Base-by-base conservation (phyloP, 2,113 vertebrate genomes). In the Phaethornis superciliosus region DNA sequence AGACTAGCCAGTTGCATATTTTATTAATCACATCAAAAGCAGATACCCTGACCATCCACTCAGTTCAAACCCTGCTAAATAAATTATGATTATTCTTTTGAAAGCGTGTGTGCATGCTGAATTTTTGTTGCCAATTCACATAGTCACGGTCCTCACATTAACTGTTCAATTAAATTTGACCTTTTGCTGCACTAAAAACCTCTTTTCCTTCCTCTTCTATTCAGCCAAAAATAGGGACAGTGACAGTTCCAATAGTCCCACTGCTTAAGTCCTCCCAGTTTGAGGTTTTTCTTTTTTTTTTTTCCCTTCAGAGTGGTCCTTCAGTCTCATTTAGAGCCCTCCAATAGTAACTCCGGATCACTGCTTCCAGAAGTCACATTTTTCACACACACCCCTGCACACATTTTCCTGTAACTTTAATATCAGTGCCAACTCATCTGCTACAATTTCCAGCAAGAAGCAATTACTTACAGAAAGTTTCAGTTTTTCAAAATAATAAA, bases 91-190 rank as follows among this genome's bases (percentile, higher is more conserved):
- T 20, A n/a, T 13, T 37, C 17, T 26, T 42, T 9, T 32, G 18
- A 40, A 35, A 56, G 24, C 1, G 3, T 21, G 28, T 0, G 0
- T 13, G 4, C 8, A 32, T 7, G 37, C 3, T 4, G 19, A 40
- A 18, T 27, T 35, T 49, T 56, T 49, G 28, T 52, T 28, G 15
- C 32, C 3, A 56, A 4, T 68, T 69, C 28, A 68, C 7, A 51
- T 26, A 85, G 12, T 20, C 6, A 20, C 4, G 24, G 4, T 10
- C 26, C 23, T 47, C 5, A 58, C 7, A 28, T 17, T 35, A 76
- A 33, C 54, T 24, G 76, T 4, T 75, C 2, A 55, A n/a, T 22
- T 60, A 49, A 44, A 74, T 35, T 13, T 81, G 20, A 58, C 2
- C 4, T 46, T 58, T 71, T 35, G 3, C 24, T 55, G 19, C 12